Conservation (phyloP, 2,888 invertebrate genomes). For the Tetropium fuscum region DNA sequence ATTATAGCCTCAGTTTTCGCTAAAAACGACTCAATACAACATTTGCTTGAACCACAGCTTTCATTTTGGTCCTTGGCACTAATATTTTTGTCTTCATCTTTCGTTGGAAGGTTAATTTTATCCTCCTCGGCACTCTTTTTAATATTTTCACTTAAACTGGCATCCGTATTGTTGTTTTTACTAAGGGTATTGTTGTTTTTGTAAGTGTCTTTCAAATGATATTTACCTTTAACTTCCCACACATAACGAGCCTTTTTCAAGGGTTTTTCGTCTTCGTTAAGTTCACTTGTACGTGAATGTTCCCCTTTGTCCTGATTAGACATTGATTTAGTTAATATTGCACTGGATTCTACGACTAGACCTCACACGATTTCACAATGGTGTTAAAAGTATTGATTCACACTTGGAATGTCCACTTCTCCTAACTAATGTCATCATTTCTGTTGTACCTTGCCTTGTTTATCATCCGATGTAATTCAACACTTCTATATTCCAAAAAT, state of each 20-base stretch:
- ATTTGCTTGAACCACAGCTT: conserved; percentile 43
- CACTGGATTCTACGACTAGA: no score
- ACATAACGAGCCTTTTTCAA: conserved; percentile 76
- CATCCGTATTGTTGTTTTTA: conserved; percentile 24
- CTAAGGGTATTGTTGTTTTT: conserved; percentile 34
- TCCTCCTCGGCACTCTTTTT: conserved; percentile 26
- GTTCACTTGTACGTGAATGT: conserved; percentile 69
- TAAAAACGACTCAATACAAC: conserved; percentile 55
- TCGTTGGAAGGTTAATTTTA: conserved; percentile 8
- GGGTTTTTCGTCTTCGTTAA: conserved; percentile 70
- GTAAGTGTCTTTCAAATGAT: conserved; percentile 69
- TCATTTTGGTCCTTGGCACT: conserved; percentile 32
- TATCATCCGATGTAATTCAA: background rate
- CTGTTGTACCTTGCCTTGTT: background rate
- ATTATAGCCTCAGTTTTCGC: conserved; percentile 49
- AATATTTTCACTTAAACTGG: conserved; percentile 3
- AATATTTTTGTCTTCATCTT: conserved; percentile 21
- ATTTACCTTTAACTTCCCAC: conserved; percentile 77
- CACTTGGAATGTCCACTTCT: conserved; percentile 13
- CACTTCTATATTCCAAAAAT: background rate
- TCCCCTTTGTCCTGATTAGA: conserved; percentile 58
- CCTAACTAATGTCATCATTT: conserved; percentile 1
- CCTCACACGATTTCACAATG: conserved; percentile 27
- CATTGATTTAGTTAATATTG: conserved; percentile 26
- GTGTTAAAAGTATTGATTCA: conserved; percentile 26